phyloP scores from a whole-genome alignment of 2,797 vertebrate species.

The Philypnodon macrostomus region DNA sequence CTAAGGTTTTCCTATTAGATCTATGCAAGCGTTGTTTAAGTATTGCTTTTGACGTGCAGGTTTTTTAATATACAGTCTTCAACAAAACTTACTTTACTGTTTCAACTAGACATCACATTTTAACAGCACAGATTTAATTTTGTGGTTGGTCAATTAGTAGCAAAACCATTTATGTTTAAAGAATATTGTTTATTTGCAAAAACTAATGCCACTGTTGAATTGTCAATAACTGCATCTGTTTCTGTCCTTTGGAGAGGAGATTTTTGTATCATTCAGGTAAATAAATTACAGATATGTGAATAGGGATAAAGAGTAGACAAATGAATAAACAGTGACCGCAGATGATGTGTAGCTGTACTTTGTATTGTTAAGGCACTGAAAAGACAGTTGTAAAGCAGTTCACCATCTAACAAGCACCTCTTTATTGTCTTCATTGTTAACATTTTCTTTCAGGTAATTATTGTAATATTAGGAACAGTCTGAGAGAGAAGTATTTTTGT shows the following conservation, averaged over 20 bases:
- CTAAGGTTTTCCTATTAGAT: conserved; percentile 55
- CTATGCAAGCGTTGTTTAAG: conserved; percentile 39
- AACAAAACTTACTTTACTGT: conserved; percentile 8
- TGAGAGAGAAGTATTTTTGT: conserved; percentile 20
- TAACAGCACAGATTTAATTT: conserved; percentile 2
- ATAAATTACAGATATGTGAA: conserved; percentile 16
- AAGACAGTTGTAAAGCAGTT: conserved; percentile 33
- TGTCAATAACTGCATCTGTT: conserved; percentile 32
- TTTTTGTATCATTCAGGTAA: conserved; percentile 34
- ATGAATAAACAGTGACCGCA: conserved; percentile 14
- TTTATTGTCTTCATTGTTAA: conserved; percentile 28
- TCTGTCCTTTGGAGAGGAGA: conserved; percentile 17
- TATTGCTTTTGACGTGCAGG: conserved; percentile 41
- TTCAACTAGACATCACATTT: conserved; percentile 4
- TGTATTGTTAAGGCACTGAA: conserved; percentile 23
- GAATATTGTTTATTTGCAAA: conserved; percentile 15
- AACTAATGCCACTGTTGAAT: conserved; percentile 17
- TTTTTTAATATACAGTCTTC: conserved; percentile 20
- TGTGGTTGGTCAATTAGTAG: conserved; percentile 8
- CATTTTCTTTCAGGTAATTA: conserved; percentile 27
- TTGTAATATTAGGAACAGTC: conserved; percentile 20
- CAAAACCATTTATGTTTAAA: conserved; percentile 13
- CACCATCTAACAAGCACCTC: conserved; percentile 40
- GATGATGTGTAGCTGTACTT: conserved; percentile 45
- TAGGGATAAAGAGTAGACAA: conserved; percentile 24